Percentiles rank a stretch among this genome's conserved stretches.
These are phyloP conservation scores for Adelphocoris suturalis DNA, from an alignment of 2,888 invertebrate species.

Conservation along the genomic window DNA sequence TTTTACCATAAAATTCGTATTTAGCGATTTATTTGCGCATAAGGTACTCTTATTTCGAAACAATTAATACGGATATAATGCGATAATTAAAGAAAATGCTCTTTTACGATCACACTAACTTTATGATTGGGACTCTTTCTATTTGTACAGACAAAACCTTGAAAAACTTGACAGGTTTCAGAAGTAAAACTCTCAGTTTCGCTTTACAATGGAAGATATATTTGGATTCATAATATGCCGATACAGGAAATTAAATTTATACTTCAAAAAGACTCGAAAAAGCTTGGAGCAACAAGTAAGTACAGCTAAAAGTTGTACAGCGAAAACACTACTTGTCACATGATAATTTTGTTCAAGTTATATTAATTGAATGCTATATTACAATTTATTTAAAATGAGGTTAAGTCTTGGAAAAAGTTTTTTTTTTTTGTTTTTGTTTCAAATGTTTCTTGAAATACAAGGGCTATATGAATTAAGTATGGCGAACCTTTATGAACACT, in stretches of 20 bases:
- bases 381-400: constrained; percentile 45
- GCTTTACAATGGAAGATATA: constrained; percentile 69
- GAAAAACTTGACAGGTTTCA: not conserved
- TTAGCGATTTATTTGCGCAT: too few species aligned
- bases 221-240: constrained; percentile 61
- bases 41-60: too few species aligned
- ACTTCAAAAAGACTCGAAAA: constrained; percentile 37
- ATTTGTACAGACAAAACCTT: not conserved
- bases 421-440: constrained; percentile 1
- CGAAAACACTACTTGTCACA: constrained; percentile 48
- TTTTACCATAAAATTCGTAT: too few species aligned
- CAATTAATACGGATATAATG: too few species aligned
- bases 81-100: too few species aligned
- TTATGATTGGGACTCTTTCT: too few species aligned
- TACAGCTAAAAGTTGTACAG: constrained; percentile 61
- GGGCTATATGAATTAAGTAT: constrained; percentile 32
- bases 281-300: constrained; percentile 57
- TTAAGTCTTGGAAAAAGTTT: constrained; percentile 55
- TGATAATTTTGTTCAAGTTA: constrained; percentile 29
- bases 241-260: constrained; percentile 50
- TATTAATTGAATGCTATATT: constrained; percentile 31
- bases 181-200: not conserved
- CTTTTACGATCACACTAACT: too few species aligned
- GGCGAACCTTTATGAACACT: constrained; percentile 8
- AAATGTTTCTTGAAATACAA: constrained; percentile 23